Conservation (phyloP, 2,797 vertebrate genomes). For the Delichon dasypus region DNA sequence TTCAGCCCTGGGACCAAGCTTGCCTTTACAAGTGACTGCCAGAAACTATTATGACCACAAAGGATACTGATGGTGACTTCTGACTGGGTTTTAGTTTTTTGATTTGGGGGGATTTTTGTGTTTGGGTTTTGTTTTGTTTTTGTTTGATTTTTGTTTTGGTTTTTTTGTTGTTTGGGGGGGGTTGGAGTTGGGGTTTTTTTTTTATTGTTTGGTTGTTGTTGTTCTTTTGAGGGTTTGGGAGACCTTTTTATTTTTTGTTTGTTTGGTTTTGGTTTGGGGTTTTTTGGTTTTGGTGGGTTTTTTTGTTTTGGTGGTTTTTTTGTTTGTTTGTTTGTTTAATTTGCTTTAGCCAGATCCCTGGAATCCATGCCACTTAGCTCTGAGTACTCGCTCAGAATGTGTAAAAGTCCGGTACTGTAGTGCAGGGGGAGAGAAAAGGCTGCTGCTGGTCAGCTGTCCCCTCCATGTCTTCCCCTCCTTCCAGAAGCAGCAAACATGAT, state of each 20-base stretch:
- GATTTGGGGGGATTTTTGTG: background rate
- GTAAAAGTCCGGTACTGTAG: background rate
- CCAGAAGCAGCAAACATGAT: background rate
- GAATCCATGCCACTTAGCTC: background rate
- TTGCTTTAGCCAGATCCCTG: background rate
- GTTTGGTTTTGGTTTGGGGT: background rate
- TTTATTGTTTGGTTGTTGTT: background rate
- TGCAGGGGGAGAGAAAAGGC: background rate
- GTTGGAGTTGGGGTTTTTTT: no score
- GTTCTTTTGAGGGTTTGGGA: background rate
- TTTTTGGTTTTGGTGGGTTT: no score
- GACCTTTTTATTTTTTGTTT: background rate
- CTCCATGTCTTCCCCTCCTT: background rate
- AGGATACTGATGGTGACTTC: background rate
- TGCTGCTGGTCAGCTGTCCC: background rate
- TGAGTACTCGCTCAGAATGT: background rate
- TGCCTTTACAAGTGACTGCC: background rate
- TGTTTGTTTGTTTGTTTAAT: background rate
- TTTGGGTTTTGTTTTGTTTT: no score
- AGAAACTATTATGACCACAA: background rate
- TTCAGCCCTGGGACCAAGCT: background rate
- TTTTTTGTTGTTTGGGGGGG: no score
- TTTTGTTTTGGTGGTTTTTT: no score
- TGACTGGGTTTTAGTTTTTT: rapidly evolving
- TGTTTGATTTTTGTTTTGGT: background rate